These are phyloP conservation scores for Clostera curtula DNA, from an alignment of 2,888 invertebrate species.

Conservation along the genomic window DNA sequence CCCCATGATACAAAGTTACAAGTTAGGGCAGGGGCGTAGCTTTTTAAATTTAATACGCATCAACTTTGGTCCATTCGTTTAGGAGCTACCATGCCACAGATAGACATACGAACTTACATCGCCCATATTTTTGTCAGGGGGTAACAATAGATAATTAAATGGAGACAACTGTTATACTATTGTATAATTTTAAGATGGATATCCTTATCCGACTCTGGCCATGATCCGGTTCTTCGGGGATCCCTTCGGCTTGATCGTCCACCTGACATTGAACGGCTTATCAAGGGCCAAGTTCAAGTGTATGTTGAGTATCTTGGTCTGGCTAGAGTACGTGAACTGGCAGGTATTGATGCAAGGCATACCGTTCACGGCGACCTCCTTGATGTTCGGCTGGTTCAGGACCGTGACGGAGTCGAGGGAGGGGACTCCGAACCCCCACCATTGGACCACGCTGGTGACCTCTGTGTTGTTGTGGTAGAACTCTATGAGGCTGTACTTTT, in stretches of 20 bases:
- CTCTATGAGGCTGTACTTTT: constrained; percentile 71
- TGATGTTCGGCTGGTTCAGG: constrained; percentile 35
- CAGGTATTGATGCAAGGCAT: constrained; percentile 36
- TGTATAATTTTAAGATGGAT: too few relatives aligned
- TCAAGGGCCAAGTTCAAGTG: constrained; percentile 46
- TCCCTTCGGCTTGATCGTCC: constrained; percentile 34
- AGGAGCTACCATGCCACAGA: too few relatives aligned
- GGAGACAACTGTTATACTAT: too few relatives aligned
- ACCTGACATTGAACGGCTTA: constrained; percentile 46
- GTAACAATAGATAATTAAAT: too few relatives aligned
- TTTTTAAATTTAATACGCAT: too few relatives aligned
- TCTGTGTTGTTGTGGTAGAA: constrained; percentile 50
- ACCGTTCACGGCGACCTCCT: constrained; percentile 39
- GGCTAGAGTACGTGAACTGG: constrained; percentile 32
- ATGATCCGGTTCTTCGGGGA: constrained; percentile 10
- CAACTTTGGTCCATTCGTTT: too few relatives aligned
- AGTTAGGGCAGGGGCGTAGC: too few relatives aligned
- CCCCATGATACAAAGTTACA: too few relatives aligned
- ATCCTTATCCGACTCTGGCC: constrained; percentile 12
- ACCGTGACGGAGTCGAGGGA: constrained; percentile 42
- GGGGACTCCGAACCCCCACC: constrained; percentile 69
- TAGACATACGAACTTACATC: too few relatives aligned
- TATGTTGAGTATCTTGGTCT: constrained; percentile 38
- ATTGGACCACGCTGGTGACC: constrained; percentile 39
- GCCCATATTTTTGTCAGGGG: too few relatives aligned